Conservation (phyloP, 53 echinoderm and acorn worm species). For the Henricia sp. region DNA sequence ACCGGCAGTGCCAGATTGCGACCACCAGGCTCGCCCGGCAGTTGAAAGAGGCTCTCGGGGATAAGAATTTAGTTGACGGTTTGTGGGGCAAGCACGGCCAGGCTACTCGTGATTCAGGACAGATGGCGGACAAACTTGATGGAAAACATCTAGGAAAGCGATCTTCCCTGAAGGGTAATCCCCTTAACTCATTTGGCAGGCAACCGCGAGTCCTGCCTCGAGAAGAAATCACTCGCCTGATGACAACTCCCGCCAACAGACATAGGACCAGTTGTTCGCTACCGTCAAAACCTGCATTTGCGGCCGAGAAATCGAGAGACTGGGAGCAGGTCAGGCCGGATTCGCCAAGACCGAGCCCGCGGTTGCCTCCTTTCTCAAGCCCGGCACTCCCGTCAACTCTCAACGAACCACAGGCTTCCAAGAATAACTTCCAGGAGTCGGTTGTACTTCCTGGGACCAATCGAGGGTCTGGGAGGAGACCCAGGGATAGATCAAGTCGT, state of each 20-base stretch:
- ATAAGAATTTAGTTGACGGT: slow-evolving; percentile 17
- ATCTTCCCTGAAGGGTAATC: not conserved
- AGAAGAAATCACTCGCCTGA: not conserved
- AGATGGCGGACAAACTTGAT: slow-evolving; percentile 16
- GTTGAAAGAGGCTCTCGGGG: slow-evolving; percentile 41
- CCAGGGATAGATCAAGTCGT: not conserved
- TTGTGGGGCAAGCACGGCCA: slow-evolving; percentile 33
- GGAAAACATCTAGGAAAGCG: slow-evolving; percentile 17
- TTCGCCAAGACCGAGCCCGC: slow-evolving; percentile 19
- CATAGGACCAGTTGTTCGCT: too few relatives aligned
- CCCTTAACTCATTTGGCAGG: not conserved
- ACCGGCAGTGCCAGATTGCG: slow-evolving; percentile 89
- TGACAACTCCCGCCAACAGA: too few relatives aligned
- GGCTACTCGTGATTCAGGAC: not conserved
- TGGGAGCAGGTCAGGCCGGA: slow-evolving; percentile 1
- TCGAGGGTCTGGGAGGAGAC: slow-evolving; percentile 9
- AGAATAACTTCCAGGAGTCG: slow-evolving; percentile 14
- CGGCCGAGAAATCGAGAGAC: not conserved
- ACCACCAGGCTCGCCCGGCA: slow-evolving; percentile 50
- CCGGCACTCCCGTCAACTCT: slow-evolving; percentile 10
- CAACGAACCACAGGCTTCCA: slow-evolving; percentile 13
- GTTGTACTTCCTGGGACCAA: not conserved
- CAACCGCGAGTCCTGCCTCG: not conserved
- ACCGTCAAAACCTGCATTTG: too few relatives aligned
- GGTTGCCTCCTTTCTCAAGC: not conserved